These are phyloP conservation scores for Hyposoter dolosus DNA, from an alignment of 2,888 invertebrate genomes.

Conservation along the genomic window DNA sequence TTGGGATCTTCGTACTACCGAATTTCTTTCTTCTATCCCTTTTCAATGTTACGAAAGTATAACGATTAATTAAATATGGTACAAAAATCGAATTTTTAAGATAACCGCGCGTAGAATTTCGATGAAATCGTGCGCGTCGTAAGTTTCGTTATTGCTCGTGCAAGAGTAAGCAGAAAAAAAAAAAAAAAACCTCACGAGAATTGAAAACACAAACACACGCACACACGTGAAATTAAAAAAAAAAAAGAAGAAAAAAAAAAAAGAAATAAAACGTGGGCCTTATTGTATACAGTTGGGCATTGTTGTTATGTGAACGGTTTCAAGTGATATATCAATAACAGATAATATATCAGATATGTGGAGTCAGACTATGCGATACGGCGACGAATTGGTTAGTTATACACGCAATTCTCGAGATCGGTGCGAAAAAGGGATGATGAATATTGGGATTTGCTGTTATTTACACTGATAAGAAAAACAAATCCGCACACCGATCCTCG, in stretches of 20 bases:
- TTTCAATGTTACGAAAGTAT: slow-evolving; percentile 3
- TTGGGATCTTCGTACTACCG: slow-evolving; percentile 72
- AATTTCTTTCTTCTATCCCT: not conserved
- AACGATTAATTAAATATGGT: not conserved
- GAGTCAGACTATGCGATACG: slow-evolving; percentile 49
- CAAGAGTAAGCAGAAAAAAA: slow-evolving; percentile 10
- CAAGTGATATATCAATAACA: slow-evolving; percentile 80
- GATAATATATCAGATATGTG: slow-evolving; percentile 79
- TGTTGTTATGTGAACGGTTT: slow-evolving; percentile 81
- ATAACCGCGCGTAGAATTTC: not conserved
- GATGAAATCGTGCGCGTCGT: slow-evolving; percentile 6
- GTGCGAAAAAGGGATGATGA: not conserved
- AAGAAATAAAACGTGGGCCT: slow-evolving; percentile 80
- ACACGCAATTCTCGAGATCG: slow-evolving; percentile 36
- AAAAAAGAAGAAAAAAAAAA: slow-evolving; percentile 23
- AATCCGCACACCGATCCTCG: slow-evolving; percentile 39
- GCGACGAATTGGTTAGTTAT: slow-evolving; percentile 66
- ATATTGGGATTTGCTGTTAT: slow-evolving; percentile 58
- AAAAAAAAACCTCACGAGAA: not conserved
- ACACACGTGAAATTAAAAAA: slow-evolving; percentile 57
- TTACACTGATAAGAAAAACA: slow-evolving; percentile 51
- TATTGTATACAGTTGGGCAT: slow-evolving; percentile 84
- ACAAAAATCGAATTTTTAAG: slow-evolving; percentile 35
- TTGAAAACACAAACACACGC: slow-evolving; percentile 22
- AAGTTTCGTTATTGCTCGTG: slow-evolving; percentile 42